Percentiles rank a stretch among this genome's conserved stretches.
phyloP scores from a whole-genome alignment of 53 echinoderm and acorn worm genomes.

The Henricia sp. region DNA sequence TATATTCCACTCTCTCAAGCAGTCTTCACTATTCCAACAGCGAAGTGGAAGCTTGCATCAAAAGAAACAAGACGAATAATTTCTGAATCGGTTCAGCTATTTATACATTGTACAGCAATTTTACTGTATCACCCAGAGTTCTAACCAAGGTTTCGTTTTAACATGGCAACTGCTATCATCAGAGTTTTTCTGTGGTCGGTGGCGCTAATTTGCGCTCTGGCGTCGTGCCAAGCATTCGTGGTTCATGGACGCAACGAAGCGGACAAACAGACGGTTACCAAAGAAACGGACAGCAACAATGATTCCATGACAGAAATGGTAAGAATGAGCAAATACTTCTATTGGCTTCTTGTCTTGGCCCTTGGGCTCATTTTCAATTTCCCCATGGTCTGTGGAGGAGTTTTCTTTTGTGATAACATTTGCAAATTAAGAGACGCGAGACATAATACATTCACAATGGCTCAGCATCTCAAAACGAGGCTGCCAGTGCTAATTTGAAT shows the following conservation, averaged over 20 bases:
- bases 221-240: not conserved
- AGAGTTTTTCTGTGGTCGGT: not conserved
- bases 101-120: too few relatives aligned
- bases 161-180: not conserved
- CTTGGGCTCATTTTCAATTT: too few relatives aligned
- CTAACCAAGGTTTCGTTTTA: not conserved
- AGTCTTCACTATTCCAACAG: not conserved
- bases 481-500: too few relatives aligned
- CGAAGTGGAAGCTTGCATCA: not conserved
- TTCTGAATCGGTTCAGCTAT: too few relatives aligned
- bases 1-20: too few relatives aligned
- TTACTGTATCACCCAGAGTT: not conserved
- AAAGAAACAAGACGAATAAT: not conserved
- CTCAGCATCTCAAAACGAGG: too few relatives aligned
- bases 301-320: slow-evolving; percentile 22
- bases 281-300: not conserved
- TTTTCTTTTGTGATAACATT: too few relatives aligned
- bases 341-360: too few relatives aligned
- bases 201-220: not conserved
- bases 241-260: not conserved
- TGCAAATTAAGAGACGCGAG: too few relatives aligned
- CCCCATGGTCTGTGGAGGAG: too few relatives aligned
- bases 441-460: too few relatives aligned
- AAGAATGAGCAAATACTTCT: not conserved
- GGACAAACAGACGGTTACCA: not conserved